Conservation (phyloP, 2,797 vertebrate species). For the Poecilia gillii region DNA sequence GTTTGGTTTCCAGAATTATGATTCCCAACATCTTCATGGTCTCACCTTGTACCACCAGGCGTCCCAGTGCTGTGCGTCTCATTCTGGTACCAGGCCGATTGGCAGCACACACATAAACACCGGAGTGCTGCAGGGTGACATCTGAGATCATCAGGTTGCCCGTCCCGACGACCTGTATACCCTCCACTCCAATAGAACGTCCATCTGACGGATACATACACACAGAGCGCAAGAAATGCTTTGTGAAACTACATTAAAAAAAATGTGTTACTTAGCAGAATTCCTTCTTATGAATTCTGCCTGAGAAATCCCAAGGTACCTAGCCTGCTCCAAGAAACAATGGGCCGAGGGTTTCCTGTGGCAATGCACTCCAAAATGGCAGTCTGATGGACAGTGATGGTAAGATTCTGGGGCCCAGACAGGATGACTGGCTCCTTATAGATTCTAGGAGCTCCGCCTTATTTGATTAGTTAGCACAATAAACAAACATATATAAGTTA, state of each 20-base stretch:
- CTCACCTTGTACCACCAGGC: slow-evolving; percentile 84
- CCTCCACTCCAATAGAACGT: slow-evolving; percentile 82
- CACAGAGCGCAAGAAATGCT: neutral
- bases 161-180: slow-evolving; percentile 84
- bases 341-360: slow-evolving; percentile 80
- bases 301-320: slow-evolving; percentile 58
- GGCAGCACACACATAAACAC: slow-evolving; percentile 83
- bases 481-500: neutral
- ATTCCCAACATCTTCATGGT: neutral
- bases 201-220: slow-evolving; percentile 70
- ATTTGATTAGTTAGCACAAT: neutral
- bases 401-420: slow-evolving; percentile 85
- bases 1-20: neutral
- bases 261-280: no score
- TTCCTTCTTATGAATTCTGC: neutral
- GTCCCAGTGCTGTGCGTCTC: slow-evolving; percentile 75
- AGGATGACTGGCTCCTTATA: slow-evolving; percentile 84
- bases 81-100: slow-evolving; percentile 81
- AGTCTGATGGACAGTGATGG: slow-evolving; percentile 79
- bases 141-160: slow-evolving; percentile 87
- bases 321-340: slow-evolving; percentile 84
- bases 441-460: slow-evolving; percentile 61
- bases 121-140: slow-evolving; percentile 81
- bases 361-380: slow-evolving; percentile 83
- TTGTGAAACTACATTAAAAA: neutral